phyloP scores from a whole-genome alignment of 2,113 vertebrate species.

The Carollia perspicillata region DNA sequence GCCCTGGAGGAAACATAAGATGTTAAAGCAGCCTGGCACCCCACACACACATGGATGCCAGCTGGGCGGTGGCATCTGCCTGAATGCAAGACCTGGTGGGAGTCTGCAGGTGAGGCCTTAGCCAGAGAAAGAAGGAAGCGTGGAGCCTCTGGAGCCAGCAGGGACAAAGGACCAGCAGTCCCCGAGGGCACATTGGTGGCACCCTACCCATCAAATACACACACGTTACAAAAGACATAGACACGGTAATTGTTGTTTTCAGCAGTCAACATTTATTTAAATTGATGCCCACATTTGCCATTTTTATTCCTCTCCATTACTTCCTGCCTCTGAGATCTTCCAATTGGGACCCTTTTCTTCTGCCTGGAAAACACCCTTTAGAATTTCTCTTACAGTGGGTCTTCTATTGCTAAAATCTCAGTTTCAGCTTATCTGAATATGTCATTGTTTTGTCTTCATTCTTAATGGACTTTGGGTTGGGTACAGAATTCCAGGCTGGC shows the following conservation, averaged over 20 bases:
- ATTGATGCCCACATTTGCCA: rapidly evolving
- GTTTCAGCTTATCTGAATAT: neutral
- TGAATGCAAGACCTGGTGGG: neutral
- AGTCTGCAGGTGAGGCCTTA: neutral
- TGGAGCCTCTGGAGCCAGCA: neutral
- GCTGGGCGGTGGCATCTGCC: neutral
- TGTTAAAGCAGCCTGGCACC: neutral
- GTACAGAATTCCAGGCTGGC: neutral
- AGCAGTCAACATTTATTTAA: neutral
- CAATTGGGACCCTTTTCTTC: neutral
- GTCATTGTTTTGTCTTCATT: neutral
- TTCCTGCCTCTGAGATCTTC: neutral
- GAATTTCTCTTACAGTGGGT: neutral
- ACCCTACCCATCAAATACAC: neutral
- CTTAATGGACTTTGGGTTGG: too few relatives aligned
- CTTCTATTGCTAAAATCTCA: neutral
- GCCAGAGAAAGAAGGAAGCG: rapidly evolving
- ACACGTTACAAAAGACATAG: neutral
- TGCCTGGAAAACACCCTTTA: neutral
- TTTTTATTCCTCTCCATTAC: neutral
- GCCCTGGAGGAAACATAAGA: too few relatives aligned
- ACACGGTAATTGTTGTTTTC: neutral
- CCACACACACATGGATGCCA: too few relatives aligned
- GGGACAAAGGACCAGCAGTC: neutral
- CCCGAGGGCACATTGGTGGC: neutral